A percentile compares a stretch with the other conserved stretches of the same genome.
phyloP scores from a whole-genome alignment of 2,113 vertebrate species.

The Pangasianodon gigas region DNA sequence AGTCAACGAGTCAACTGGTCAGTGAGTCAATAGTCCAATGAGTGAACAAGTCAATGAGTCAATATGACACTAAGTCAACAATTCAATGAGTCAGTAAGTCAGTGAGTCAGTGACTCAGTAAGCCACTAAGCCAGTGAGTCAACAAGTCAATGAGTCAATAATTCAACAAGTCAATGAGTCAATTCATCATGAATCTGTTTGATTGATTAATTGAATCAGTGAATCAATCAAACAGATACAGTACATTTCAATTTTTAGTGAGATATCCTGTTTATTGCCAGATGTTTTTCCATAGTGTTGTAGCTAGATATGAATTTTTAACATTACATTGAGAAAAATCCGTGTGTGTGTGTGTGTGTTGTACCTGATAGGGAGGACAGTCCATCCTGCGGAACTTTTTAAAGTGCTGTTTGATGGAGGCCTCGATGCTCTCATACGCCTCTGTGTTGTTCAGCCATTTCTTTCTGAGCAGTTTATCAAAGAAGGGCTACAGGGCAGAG shows the following conservation, averaged over 20 bases:
- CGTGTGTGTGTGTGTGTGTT: background rate
- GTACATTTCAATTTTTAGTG: background rate
- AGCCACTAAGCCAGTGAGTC: background rate
- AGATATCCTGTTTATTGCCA: background rate
- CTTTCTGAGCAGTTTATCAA: conserved; percentile 84
- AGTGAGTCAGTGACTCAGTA: background rate
- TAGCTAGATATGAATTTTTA: background rate
- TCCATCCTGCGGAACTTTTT: conserved; percentile 83
- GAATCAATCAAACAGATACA: background rate
- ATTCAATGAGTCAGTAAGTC: background rate
- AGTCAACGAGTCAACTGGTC: background rate
- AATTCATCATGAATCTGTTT: background rate
- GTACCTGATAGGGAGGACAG: conserved; percentile 86
- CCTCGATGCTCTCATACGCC: conserved; percentile 83
- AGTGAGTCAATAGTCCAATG: background rate
- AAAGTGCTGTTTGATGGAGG: conserved; percentile 78
- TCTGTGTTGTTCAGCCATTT: conserved; percentile 86
- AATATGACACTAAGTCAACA: background rate
- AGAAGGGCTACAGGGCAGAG: conserved; percentile 76
- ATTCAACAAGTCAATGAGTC: background rate
- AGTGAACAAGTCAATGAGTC: background rate
- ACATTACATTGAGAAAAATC: background rate
- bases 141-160: background rate
- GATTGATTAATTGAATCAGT: background rate
- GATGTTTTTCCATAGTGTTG: background rate